phyloP scores from a whole-genome alignment of 1,140 invertebrate species.

The Saccostrea cuccullata region DNA sequence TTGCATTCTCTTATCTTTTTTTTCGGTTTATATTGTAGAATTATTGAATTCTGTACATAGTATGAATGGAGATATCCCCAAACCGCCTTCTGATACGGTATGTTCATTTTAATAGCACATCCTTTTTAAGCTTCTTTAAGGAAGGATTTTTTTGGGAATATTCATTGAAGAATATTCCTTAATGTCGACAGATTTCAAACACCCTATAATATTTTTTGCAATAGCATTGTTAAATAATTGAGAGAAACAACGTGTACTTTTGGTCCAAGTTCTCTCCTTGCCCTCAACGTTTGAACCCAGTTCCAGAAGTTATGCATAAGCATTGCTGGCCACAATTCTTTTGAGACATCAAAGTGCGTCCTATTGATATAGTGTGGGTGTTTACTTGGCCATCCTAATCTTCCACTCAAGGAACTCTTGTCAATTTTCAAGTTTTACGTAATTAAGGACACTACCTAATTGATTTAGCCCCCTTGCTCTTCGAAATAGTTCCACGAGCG shows the following conservation, averaged over 20 bases:
- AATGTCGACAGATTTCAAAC: too few relatives aligned
- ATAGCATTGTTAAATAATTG: too few relatives aligned
- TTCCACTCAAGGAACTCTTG: background rate
- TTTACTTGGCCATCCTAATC: background rate
- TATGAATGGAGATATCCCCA: constrained; percentile 3
- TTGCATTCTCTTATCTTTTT: background rate
- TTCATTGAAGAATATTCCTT: too few relatives aligned
- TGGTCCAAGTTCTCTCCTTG: background rate
- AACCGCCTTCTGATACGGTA: background rate
- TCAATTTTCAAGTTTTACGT: background rate
- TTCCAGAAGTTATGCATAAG: background rate
- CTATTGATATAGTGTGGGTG: background rate
- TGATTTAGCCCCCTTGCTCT: constrained; percentile 12
- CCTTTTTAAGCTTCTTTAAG: too few relatives aligned
- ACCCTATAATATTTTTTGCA: too few relatives aligned
- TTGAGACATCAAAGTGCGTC: background rate
- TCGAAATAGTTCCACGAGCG: background rate
- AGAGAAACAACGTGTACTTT: too few relatives aligned
- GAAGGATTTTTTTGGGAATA: too few relatives aligned
- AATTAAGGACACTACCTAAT: constrained; percentile 20
- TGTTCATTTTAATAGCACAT: background rate
- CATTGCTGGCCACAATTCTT: background rate
- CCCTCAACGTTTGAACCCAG: background rate
- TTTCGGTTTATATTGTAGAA: background rate
- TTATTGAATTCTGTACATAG: background rate